Evolutionary conservation across 2,888 invertebrate species (phyloP).

Genomic region (Cephus nigrinus): DNA sequence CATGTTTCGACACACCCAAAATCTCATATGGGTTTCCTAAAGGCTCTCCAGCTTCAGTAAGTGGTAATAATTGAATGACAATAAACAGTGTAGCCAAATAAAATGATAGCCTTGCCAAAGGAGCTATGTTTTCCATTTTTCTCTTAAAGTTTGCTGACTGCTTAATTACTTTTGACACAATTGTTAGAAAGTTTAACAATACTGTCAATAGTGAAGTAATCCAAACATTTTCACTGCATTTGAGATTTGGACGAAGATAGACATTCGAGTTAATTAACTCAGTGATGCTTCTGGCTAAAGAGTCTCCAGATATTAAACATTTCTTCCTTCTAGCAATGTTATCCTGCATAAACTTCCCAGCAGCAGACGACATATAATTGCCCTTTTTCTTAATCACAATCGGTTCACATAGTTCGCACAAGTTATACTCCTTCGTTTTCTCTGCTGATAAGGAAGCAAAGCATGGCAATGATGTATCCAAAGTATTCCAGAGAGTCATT

Average conservation of each 20-base stretch:
- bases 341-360: too few relatives aligned
- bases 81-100: conserved; percentile 46
- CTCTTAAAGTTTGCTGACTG: conserved; percentile 38
- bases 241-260: conserved; percentile 14
- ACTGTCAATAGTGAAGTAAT: conserved; percentile 33
- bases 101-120: conserved; percentile 47
- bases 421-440: background rate
- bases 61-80: conserved; percentile 50
- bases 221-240: conserved; percentile 21
- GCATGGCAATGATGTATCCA: background rate
- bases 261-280: background rate
- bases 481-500: background rate
- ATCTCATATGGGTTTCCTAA: conserved; percentile 86
- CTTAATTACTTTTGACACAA: conserved; percentile 37
- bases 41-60: conserved; percentile 55
- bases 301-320: background rate
- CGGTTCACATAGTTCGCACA: background rate
- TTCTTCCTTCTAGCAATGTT: too few relatives aligned
- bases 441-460: background rate
- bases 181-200: conserved; percentile 49
- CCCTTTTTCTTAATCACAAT: background rate
- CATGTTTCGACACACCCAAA: conserved; percentile 80
- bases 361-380: background rate
- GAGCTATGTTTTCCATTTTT: conserved; percentile 35
- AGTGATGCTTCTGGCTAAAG: background rate